Conservation (phyloP, 2,888 invertebrate genomes). For the Thera obeliscata region DNA sequence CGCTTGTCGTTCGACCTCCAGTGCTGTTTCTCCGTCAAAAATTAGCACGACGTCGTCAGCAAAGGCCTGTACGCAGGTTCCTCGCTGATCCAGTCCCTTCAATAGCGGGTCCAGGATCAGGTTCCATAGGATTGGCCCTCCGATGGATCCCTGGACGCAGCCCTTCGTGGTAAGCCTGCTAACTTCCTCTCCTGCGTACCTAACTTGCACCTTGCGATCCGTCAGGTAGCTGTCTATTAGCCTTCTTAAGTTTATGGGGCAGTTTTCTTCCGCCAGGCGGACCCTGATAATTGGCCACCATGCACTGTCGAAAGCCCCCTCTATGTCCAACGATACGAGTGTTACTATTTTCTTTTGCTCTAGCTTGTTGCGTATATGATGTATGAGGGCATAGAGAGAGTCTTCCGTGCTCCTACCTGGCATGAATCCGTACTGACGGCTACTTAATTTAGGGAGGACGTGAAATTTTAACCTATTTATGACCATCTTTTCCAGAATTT, state of each 20-base stretch:
- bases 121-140: not conserved
- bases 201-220: not conserved
- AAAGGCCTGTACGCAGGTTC: not conserved
- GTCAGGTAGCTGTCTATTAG: not conserved
- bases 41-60: not conserved
- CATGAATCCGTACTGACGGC: not conserved
- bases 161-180: not conserved
- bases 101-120: not conserved
- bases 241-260: not conserved
- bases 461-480: slow-evolving; percentile 7
- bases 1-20: not conserved
- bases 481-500: slow-evolving; percentile 22
- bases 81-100: not conserved
- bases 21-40: not conserved
- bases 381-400: not conserved
- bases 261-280: not conserved
- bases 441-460: slow-evolving; percentile 4
- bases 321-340: not conserved
- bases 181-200: not conserved
- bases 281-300: not conserved
- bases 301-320: not conserved
- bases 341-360: not conserved
- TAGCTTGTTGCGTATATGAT: not conserved
- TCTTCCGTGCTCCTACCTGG: not conserved
- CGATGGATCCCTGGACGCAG: not conserved